phyloP scores from a whole-genome alignment of 2,797 vertebrate genomes.

The Gambelia wislizenii region DNA sequence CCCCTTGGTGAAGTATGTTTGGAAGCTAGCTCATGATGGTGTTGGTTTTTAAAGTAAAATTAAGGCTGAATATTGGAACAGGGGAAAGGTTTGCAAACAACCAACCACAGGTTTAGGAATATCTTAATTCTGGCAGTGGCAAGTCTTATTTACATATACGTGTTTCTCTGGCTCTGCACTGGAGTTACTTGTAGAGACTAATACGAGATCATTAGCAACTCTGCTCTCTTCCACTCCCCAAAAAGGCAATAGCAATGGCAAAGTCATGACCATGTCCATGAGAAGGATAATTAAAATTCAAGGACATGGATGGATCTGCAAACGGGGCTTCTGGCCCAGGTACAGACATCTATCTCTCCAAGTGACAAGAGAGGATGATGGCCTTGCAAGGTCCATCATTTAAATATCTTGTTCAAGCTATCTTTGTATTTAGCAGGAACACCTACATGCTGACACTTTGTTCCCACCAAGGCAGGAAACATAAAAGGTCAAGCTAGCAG shows the following conservation, averaged over 20 bases:
- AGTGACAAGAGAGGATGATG: rapidly evolving
- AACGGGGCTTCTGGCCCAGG: not conserved
- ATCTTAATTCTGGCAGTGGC: slow-evolving; percentile 18
- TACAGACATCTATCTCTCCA: not conserved
- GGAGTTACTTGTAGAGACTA: slow-evolving; percentile 23
- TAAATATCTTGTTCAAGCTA: not conserved
- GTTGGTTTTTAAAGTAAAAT: not conserved
- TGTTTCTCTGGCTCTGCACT: not conserved
- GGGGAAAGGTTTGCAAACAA: slow-evolving; percentile 11
- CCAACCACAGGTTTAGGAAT: not conserved
- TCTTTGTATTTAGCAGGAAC: not conserved
- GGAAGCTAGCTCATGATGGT: not conserved
- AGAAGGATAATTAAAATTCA: not conserved
- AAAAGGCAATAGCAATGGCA: not conserved
- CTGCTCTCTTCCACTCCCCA: not conserved
- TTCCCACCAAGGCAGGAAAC: not conserved
- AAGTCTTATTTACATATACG: not conserved
- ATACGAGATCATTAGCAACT: not conserved
- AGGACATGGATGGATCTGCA: not conserved
- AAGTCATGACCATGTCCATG: rapidly evolving
- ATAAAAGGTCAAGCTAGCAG: not conserved
- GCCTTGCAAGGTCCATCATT: not conserved
- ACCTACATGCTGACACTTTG: not conserved
- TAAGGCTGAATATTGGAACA: slow-evolving; percentile 50
- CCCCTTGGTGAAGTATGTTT: slow-evolving; percentile 8